These are phyloP conservation scores for Anhinga anhinga DNA, from an alignment of 2,113 vertebrate genomes.

Conservation along the genomic window DNA sequence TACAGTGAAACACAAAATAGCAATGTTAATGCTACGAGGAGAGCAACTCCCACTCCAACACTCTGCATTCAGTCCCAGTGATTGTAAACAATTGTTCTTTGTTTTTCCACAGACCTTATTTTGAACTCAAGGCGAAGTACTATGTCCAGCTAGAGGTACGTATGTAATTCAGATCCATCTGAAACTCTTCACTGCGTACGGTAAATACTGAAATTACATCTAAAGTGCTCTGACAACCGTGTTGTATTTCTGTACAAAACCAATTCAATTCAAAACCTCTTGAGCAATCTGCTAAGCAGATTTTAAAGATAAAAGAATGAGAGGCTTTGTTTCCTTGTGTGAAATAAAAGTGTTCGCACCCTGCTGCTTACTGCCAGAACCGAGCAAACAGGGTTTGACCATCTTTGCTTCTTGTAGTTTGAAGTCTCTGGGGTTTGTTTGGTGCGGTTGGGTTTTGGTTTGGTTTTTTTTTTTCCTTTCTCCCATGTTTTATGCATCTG, in stretches of 20 bases:
- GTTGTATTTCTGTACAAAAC: neutral
- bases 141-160: conserved; percentile 94
- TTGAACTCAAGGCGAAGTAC: conserved; percentile 95
- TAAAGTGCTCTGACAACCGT: neutral
- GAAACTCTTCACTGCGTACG: neutral
- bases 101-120: conserved; percentile 86
- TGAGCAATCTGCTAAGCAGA: neutral
- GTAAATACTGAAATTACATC: neutral
- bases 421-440: neutral
- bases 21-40: neutral
- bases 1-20: neutral
- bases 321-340: neutral
- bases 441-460: neutral
- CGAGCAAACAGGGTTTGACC: neutral
- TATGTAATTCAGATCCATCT: neutral
- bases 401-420: neutral
- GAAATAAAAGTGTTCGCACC: neutral
- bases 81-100: neutral
- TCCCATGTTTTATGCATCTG: neutral
- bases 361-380: neutral
- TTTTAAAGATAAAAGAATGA: conserved; percentile 6
- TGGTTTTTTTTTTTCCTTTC: neutral
- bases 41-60: neutral
- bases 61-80: neutral
- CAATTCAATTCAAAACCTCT: neutral